Conservation (phyloP, 2,113 vertebrate genomes). For the Lynx canadensis region DNA sequence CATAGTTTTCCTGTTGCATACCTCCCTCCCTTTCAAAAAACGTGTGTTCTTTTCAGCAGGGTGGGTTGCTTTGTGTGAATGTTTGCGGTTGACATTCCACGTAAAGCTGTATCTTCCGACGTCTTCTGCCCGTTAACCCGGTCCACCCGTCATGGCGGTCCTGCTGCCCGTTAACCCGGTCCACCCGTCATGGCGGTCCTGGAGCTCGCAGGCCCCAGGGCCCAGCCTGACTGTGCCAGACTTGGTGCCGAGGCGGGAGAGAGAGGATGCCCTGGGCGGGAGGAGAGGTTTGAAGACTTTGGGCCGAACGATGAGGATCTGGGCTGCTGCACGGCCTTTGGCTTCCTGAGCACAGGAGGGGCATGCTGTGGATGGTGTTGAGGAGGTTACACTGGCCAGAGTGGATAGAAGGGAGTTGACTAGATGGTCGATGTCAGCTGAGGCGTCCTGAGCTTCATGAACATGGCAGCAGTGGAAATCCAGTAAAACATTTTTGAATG, state of each 20-base stretch:
- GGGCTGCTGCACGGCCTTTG: neutral
- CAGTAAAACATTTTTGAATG: neutral
- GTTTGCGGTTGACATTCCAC: neutral
- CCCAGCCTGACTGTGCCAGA: neutral
- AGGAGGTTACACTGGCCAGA: neutral
- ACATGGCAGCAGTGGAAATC: neutral
- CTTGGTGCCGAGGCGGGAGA: neutral
- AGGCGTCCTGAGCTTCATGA: neutral
- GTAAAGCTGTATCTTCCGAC: neutral
- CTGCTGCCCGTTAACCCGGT: neutral
- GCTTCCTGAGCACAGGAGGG: neutral
- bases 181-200: accelerated
- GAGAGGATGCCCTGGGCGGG: neutral
- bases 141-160: accelerated
- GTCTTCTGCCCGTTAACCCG: neutral
- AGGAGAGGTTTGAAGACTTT: neutral
- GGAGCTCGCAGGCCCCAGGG: neutral
- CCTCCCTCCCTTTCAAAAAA: neutral
- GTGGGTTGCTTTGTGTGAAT: neutral
- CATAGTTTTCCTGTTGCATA: neutral
- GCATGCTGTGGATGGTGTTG: neutral
- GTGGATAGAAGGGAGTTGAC: neutral
- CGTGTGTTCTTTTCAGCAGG: neutral
- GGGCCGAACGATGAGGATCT: neutral
- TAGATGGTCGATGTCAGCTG: neutral